Base-by-base conservation (phyloP, 1,140 invertebrate genomes). In the Atta texana region DNA sequence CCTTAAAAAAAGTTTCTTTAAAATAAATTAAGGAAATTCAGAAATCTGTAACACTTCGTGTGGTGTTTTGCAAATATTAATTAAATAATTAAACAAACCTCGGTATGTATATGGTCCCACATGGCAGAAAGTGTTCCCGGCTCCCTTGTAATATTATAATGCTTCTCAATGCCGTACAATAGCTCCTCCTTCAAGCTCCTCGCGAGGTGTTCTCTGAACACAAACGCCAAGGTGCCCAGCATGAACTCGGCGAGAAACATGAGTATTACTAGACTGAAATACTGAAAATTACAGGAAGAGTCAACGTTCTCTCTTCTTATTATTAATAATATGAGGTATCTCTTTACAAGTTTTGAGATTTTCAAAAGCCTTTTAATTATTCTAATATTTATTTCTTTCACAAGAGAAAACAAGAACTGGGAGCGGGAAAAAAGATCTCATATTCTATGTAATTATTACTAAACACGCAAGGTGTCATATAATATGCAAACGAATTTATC, bases 231-330 rank as follows among this genome's bases (percentile, higher is more conserved):
- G 4, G 97, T 97, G 59, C 97, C 98, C 24, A 97, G 95, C 87
- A 97, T 96, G 85, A 98, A 97, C 93, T 98, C 97, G 82, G 97
- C 96, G 81, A 97, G 95, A 94, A 98, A 98, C 87, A 98, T 96
- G 63, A 98, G 94, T 66, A 98, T 96, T n/a, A 98, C 97, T 90
- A 98, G 94, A 78, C 97, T 96, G 93, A 98, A 98, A 94, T 98
- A 98, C 98, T 98, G 94, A 74, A 96, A 93, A 75, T 82, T 72
- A 72, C 68, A 0, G 28, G 1, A 63, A 1, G 12, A 31, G 7
- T 57, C 16, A 53, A 51, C 5, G 1, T 51, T 78, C 34, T 78
- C 0, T 31, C 7, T 39, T 76, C 3, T 16, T 2, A 3, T 24
- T 76, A 21, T 59, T 53, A 57, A 34, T 53, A 34, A 34, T 2